These are phyloP conservation scores for Suillia variegata DNA, from an alignment of 2,888 invertebrate genomes.

Conservation along the genomic window DNA sequence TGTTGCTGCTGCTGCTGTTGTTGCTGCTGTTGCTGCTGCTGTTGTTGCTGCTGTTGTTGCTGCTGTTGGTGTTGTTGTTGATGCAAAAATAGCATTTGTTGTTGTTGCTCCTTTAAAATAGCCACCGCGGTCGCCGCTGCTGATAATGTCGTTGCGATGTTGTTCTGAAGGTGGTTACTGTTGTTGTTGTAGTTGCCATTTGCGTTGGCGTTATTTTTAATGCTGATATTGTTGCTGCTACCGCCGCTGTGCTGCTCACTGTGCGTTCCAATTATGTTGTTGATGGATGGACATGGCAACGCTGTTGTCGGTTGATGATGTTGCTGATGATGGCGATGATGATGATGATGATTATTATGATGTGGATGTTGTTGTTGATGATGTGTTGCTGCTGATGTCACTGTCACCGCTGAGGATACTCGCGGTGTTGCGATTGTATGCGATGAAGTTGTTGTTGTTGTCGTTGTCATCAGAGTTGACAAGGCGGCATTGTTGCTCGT, in stretches of 20 bases:
- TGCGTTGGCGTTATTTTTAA: neutral
- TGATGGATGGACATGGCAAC: conserved; percentile 29
- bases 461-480: conserved; percentile 21
- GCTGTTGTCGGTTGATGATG: neutral
- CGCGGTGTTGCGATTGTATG: conserved; percentile 12
- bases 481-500: conserved; percentile 3
- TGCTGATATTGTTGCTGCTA: conserved; percentile 3
- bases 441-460: conserved; percentile 19
- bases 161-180: conserved; percentile 28
- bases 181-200: conserved; percentile 4
- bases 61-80: conserved; percentile 5
- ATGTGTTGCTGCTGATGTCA: neutral
- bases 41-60: neutral
- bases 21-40: conserved; percentile 16
- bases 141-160: conserved; percentile 30
- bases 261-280: conserved; percentile 31
- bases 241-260: conserved; percentile 15
- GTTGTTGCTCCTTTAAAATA: conserved; percentile 9
- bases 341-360: conserved; percentile 13
- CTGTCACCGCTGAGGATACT: conserved; percentile 10
- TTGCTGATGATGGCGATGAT: neutral
- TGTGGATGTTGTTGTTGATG: conserved; percentile 9
- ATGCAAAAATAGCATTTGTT: no score
- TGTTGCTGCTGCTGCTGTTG: conserved; percentile 10
- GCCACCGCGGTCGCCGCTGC: conserved; percentile 18